Conservation (phyloP, 2,113 vertebrate genomes). For the Lethenteron camtschaticum region DNA sequence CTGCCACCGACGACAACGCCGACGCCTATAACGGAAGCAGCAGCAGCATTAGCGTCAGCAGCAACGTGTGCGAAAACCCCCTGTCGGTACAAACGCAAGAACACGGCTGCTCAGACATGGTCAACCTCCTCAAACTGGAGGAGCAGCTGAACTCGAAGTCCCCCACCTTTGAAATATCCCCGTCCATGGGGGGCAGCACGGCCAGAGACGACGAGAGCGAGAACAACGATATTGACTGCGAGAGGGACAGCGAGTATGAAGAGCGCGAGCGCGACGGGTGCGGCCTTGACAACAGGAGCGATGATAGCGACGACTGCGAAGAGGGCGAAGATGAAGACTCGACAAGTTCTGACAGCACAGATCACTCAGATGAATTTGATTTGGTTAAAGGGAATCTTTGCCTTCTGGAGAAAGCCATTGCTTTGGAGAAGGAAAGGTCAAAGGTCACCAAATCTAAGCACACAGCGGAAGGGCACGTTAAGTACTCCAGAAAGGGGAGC, state of each 20-base stretch:
- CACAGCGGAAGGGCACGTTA: not conserved
- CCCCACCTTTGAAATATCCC: not conserved
- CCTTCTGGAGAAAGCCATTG: slow-evolving; percentile 4
- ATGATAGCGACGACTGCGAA: not conserved
- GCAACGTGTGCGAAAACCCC: not conserved
- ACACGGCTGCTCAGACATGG: not conserved
- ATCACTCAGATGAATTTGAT: slow-evolving; percentile 5
- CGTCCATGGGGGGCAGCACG: not conserved
- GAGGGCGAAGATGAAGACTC: slow-evolving; percentile 2
- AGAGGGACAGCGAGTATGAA: not conserved
- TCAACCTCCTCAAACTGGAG: slow-evolving; percentile 2
- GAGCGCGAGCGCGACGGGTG: too few species aligned
- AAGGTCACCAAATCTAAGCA: not conserved
- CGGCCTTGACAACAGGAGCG: not conserved
- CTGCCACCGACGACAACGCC: not conserved
- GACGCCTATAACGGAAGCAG: too few species aligned
- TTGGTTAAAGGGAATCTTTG: slow-evolving; percentile 1
- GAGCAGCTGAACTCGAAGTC: slow-evolving; percentile 4
- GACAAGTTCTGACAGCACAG: not conserved
- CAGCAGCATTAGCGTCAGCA: too few species aligned
- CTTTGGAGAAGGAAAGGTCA: slow-evolving; percentile 4
- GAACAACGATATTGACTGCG: not conserved
- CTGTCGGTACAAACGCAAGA: not conserved
- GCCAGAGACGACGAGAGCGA: slow-evolving; percentile 1
- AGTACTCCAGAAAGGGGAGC: not conserved